Evolutionary conservation across 2,797 vertebrate species (phyloP), one percentile per base, ranked within the genome.

Genomic region (Gymnodraco acuticeps): DNA sequence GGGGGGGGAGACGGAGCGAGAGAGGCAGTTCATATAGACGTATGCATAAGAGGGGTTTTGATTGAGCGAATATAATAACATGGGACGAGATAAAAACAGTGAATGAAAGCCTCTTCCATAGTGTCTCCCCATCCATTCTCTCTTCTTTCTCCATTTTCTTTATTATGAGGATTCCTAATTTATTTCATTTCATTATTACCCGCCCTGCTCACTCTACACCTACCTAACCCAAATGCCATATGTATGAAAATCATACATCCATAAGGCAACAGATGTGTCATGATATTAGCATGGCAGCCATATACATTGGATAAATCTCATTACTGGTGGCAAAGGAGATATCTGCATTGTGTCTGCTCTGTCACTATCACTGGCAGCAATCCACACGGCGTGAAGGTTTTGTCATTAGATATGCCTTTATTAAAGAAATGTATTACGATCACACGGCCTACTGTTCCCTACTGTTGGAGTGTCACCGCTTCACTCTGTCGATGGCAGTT

Each of bases 21-120:
- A 84, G 78, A 81, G 83, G 78, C 78, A 92, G 90, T 95, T 94
- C 91, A 92, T 94, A 92, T 92, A 86, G 93, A 93, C 90, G 90
- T 89, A 86, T 86, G 89, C 86, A 91, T 93, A 89, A 90, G 86
- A 88, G 83, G 73, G 86, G 86, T 88, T 92, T 90, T 94, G 94
- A 94, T 94, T 94, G 92, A 92, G 87, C 70, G 88, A 89, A 93
- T 93, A 92, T 92, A 94, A 94, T 94, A 89, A 93, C 91, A 88
- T 56, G 78, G 92, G 93, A 88, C 82, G 85, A 93, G 93, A 95
- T 94, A 94, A 93, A 93, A 89, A 85, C 78, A 81, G 87, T 88
- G 86, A 92, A 93, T 94, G 90, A 94, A 91, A 89, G 87, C 80
- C 43, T 82, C 84, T 84, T 85, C 87, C 75, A 82, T 83, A 81